Evolutionary conservation across 2,888 invertebrate genomes (phyloP), one percentile per base, ranked within the genome.

Genomic region (Platycnemis pennipes): DNA sequence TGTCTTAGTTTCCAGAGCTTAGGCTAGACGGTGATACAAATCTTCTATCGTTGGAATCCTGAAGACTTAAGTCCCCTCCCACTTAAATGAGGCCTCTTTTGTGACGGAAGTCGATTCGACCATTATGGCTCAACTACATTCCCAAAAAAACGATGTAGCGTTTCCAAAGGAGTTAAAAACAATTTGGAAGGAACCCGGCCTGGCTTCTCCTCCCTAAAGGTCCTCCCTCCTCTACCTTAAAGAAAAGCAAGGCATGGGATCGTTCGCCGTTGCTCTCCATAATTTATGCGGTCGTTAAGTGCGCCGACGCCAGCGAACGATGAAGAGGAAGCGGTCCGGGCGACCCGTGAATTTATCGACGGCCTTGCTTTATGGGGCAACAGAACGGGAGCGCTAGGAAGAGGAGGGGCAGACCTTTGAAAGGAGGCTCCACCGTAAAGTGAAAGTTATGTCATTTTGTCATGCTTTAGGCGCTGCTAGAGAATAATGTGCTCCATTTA

Each of bases 221-320:
- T n/a, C n/a, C 26, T 63, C 63, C 63, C 63, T n/a, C 77, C 37
- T 5, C n/a, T n/a, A n/a, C n/a, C n/a, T n/a, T n/a, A n/a, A 26
- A 37, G 77, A 37, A 63, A 37, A 77, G n/a, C n/a, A n/a, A n/a
- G 37, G 77, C 16, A 16, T 37, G 77, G 77, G 37, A 77, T 31
- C 77, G 77, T 13, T 11, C 77, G 37, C 49, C 49, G 13, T 13
- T 37, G 31, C 77, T 31, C 37, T 37, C 37, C 37, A 16, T 63
- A 77, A 77, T 77, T 77, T 77, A 77, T 77, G 77, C 37, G 77
- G 77, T 77, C 77, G 37, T 77, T 77, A 77, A 77, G 37, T 7
- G 77, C 31, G 77, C 37, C 77, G 77, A 77, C 37, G 31, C 37
- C 77, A 77, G 31, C 77, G 77, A 13, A 2, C 8, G 4, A 37